Conservation (phyloP, 1,140 invertebrate species). For the Leptopilina clavipes region DNA sequence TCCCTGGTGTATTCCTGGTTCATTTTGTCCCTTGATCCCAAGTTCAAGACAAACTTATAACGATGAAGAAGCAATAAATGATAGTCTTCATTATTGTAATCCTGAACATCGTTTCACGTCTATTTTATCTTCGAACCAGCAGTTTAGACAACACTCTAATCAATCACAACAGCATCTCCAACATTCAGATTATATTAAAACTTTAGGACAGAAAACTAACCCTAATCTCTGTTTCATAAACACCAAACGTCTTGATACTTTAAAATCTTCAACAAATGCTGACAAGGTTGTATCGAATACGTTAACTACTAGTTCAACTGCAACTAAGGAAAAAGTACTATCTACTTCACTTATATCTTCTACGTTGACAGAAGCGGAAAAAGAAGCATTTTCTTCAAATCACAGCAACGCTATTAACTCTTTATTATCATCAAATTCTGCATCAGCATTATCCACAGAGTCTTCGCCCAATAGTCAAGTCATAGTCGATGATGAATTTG, state of each 20-base stretch:
- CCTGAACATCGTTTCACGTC: neutral
- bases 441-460: slow-evolving; percentile 37
- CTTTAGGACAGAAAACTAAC: slow-evolving; percentile 46
- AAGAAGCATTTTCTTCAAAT: slow-evolving; percentile 35
- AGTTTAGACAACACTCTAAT: slow-evolving; percentile 35
- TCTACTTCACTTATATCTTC: slow-evolving; percentile 47
- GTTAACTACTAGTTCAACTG: slow-evolving; percentile 38
- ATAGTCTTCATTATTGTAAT: slow-evolving; percentile 45
- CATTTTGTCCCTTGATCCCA: slow-evolving; percentile 63
- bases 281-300: slow-evolving; percentile 56
- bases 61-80: slow-evolving; percentile 63
- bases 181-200: slow-evolving; percentile 44
- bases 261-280: slow-evolving; percentile 44
- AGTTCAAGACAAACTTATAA: slow-evolving; percentile 64
- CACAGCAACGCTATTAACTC: slow-evolving; percentile 56
- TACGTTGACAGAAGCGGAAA: slow-evolving; percentile 45
- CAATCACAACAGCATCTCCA: slow-evolving; percentile 39
- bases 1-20: slow-evolving; percentile 70
- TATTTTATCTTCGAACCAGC: slow-evolving; percentile 19
- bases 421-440: slow-evolving; percentile 49
- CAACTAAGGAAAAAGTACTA: slow-evolving; percentile 45
- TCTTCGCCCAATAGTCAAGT: slow-evolving; percentile 29
- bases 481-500: slow-evolving; percentile 45
- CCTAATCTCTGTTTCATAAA: slow-evolving; percentile 52
- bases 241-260: slow-evolving; percentile 56